These are phyloP conservation scores for Spinus olivaceus DNA, from an alignment of 2,797 vertebrate species.

Conservation along the genomic window DNA sequence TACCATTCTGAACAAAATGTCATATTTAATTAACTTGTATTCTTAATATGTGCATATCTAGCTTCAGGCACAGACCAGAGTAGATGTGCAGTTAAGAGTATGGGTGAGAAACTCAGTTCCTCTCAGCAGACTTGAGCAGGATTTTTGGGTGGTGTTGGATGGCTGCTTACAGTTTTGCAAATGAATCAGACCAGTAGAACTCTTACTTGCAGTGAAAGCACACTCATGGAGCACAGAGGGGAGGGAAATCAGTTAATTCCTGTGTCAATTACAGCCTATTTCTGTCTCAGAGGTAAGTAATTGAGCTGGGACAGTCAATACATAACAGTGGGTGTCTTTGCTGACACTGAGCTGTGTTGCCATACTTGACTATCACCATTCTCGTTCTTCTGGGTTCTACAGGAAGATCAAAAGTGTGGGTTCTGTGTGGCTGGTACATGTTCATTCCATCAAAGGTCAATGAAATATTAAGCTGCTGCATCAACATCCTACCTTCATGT, in stretches of 20 bases:
- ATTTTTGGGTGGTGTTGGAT: neutral
- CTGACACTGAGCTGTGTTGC: neutral
- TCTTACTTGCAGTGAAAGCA: neutral
- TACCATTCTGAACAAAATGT: neutral
- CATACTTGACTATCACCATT: neutral
- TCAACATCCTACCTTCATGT: neutral
- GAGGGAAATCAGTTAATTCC: neutral
- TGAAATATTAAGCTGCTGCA: neutral
- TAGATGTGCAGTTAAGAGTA: neutral
- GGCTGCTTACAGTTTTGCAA: neutral
- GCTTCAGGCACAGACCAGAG: neutral
- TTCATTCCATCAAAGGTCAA: neutral
- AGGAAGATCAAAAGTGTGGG: neutral
- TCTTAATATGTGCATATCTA: neutral
- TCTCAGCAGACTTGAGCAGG: rapidly evolving
- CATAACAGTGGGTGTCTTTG: neutral
- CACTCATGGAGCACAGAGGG: neutral
- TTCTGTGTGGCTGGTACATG: neutral
- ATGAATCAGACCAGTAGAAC: neutral
- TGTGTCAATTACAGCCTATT: neutral
- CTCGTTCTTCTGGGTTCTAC: neutral
- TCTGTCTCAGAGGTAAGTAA: neutral
- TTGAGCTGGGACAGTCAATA: neutral
- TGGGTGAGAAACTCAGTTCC: neutral
- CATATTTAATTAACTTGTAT: neutral